Percentiles rank a stretch among this genome's conserved stretches.
Conservation (phyloP, 2,888 invertebrate species). For the Gortyna flavago region DNA sequence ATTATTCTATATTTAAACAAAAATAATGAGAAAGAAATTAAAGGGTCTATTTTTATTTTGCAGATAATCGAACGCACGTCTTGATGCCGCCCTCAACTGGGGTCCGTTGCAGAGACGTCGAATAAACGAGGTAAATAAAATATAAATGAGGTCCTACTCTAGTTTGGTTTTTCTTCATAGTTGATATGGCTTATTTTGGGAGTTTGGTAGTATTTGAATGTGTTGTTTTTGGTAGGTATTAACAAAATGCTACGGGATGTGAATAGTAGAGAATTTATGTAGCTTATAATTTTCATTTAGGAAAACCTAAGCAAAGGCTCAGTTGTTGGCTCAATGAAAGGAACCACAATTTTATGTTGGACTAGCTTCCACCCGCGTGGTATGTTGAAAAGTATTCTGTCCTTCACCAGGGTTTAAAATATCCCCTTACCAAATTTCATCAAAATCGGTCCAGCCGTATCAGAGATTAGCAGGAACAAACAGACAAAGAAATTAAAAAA, state of each 20-base stretch:
- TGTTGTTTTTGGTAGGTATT: neutral
- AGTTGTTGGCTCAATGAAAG: neutral
- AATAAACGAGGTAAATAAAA: conserved; percentile 78
- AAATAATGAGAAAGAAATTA: conserved; percentile 39
- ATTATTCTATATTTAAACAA: conserved; percentile 48
- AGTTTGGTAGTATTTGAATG: neutral
- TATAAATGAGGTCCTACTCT: neutral
- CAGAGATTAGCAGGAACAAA: neutral
- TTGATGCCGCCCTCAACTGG: conserved; percentile 76
- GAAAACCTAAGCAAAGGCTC: neutral
- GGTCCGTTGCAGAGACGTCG: conserved; percentile 72
- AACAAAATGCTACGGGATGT: neutral
- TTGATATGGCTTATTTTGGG: neutral
- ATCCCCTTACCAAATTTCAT: neutral
- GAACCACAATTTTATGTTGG: neutral
- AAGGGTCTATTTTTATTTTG: conserved; percentile 66
- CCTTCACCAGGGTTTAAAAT: neutral
- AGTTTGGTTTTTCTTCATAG: neutral
- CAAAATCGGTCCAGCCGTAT: neutral
- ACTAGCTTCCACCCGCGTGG: too few species aligned
- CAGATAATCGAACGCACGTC: conserved; percentile 79
- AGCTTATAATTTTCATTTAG: neutral
- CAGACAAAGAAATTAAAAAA: neutral
- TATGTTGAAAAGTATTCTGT: too few species aligned
- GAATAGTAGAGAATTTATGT: neutral